A percentile compares a stretch with the other conserved stretches of the same genome.
These are phyloP conservation scores for Trogon melanurus DNA, from an alignment of 2,113 vertebrate species.

Conservation along the genomic window DNA sequence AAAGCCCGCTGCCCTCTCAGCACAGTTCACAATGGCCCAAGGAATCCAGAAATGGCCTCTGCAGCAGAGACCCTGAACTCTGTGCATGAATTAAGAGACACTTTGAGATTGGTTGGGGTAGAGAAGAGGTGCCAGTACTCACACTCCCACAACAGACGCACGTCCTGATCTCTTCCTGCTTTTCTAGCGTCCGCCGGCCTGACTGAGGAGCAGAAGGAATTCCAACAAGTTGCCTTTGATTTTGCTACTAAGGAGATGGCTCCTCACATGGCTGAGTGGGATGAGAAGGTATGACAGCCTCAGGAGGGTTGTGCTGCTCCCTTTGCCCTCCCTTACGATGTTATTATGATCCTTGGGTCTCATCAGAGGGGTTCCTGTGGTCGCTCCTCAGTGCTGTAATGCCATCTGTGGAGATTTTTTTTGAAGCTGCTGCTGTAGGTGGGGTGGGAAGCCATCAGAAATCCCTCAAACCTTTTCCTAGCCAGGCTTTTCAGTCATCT, in stretches of 20 bases:
- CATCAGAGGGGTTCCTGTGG: not conserved
- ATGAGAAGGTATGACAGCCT: slow-evolving; percentile 83
- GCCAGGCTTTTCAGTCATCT: not conserved
- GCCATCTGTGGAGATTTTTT: not conserved
- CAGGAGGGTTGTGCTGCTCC: not conserved
- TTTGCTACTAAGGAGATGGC: slow-evolving; percentile 96
- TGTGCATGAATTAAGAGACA: not conserved
- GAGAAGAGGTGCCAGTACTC: rapidly evolving
- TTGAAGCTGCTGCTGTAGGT: not conserved
- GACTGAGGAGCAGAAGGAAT: slow-evolving; percentile 93
- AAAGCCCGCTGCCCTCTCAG: not conserved
- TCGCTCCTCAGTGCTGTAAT: not conserved
- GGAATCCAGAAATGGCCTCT: not conserved
- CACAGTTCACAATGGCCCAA: rapidly evolving
- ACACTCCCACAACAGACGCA: rapidly evolving
- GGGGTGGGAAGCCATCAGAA: not conserved
- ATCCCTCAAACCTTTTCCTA: not conserved
- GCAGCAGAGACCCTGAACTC: not conserved
- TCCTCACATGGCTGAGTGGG: slow-evolving; percentile 95
- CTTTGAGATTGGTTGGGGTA: too few relatives aligned
- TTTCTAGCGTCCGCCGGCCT: slow-evolving; percentile 86
- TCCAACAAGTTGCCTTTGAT: slow-evolving; percentile 95
- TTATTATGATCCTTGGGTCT: not conserved
- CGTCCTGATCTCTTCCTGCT: not conserved
- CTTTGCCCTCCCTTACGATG: not conserved